Conservation (phyloP, 2,113 vertebrate species). For the Amia ocellicauda region DNA sequence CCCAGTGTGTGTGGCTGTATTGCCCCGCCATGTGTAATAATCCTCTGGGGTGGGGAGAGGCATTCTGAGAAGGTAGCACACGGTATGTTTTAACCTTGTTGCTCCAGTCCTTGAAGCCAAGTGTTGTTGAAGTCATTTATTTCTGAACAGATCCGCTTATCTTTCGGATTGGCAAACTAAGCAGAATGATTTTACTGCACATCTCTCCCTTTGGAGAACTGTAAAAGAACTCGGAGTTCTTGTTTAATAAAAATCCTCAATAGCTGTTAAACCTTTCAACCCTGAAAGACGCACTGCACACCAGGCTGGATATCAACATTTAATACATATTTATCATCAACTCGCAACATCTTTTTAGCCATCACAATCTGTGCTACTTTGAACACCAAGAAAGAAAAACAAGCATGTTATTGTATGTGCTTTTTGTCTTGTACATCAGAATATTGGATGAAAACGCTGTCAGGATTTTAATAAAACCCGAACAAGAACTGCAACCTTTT, state of each 20-base stretch:
- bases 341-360: not conserved
- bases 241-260: conserved; percentile 7
- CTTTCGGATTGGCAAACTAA: conserved; percentile 9
- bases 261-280: conserved; percentile 12
- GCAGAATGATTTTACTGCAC: conserved; percentile 12
- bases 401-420: not conserved
- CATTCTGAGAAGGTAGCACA: not conserved
- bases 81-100: not conserved
- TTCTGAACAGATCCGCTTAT: conserved; percentile 1
- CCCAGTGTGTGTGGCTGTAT: no score
- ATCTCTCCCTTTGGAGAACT: conserved; percentile 18
- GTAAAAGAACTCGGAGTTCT: conserved; percentile 5
- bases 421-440: conserved; percentile 13
- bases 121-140: not conserved
- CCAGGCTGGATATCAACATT: conserved; percentile 2
- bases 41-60: no score
- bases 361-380: not conserved
- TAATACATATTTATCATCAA: not conserved
- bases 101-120: not conserved
- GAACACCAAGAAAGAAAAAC: not conserved
- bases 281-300: conserved; percentile 9
- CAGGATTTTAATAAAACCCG: conserved; percentile 9
- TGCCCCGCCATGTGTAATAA: no score
- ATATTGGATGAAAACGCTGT: conserved; percentile 8
- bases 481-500: conserved; percentile 24